Base-by-base conservation (phyloP, 2,113 vertebrate genomes). In the Synchiropus splendidus region DNA sequence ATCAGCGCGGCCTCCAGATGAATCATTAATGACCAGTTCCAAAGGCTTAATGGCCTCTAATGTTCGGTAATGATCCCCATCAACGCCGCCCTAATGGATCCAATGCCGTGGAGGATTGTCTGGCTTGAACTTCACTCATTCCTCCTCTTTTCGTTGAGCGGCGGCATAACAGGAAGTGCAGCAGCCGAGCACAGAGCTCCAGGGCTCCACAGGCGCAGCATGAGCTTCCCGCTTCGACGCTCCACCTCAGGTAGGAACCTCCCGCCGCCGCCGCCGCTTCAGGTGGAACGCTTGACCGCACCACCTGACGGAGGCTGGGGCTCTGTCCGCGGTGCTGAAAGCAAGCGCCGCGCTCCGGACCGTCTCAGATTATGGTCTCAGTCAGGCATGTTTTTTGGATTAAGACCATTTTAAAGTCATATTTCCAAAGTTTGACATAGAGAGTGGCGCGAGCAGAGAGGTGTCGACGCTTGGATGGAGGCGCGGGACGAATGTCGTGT, bases 1-100 rank as follows among this genome's bases (percentile, higher is more conserved):
- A 88, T 90, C 82, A 86, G 82, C n/a, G n/a, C n/a, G 83, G 88
- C 81, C 82, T 81, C 75, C 64, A 78, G 70, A 91, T 96, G 90
- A 94, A 96, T 94, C 87, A 90, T 96, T 96, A 86, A 97, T 95
- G 92, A 90, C 80, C 83, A 39, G 61, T 87, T 88, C 88, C 85
- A 89, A 86, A 83, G 85, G 87, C 88, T 88, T 91, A 94, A 93
- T 92, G 89, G 90, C 75, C 89, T 88, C 86, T 95, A 92, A 94
- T 90, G 90, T 86, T 86, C 87, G 83, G 88, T 94, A 97, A 94
- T 94, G 91, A 95, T 92, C 90, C 86, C 87, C 77, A 86, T 88
- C 89, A 90, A 86, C 87, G 89, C 86, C 86, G 48, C 82, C 84
- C 85, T 91, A 90, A 94, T 94, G 92, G 66, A 78, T 89, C 87